Percentiles rank a stretch among this genome's conserved stretches.
These are phyloP conservation scores for Neogobius melanostomus DNA, from an alignment of 2,113 vertebrate genomes.

Conservation along the genomic window DNA sequence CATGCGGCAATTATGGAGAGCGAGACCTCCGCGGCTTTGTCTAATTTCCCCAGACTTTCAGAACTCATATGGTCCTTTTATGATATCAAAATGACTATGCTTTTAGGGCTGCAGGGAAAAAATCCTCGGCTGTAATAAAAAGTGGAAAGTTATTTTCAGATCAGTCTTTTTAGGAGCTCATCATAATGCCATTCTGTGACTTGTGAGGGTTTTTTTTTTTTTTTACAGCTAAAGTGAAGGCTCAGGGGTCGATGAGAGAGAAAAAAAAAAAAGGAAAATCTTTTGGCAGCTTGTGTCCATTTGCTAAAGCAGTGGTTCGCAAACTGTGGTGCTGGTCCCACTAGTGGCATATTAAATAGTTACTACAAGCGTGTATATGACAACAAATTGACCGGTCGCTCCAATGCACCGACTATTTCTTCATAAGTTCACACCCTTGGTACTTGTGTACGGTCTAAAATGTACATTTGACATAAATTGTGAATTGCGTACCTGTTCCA, in stretches of 20 bases:
- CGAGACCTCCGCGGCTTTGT: constrained; percentile 59
- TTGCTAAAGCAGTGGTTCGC: constrained; percentile 8
- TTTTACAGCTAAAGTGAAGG: constrained; percentile 31
- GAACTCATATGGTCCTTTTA: constrained; percentile 54
- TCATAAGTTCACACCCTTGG: too few relatives aligned
- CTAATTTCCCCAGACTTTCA: constrained; percentile 70
- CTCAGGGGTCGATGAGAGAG: constrained; percentile 30
- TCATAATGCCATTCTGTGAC: constrained; percentile 48
- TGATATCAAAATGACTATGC: constrained; percentile 59
- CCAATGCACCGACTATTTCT: too few relatives aligned
- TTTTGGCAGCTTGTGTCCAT: constrained; percentile 27
- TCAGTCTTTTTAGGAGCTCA: constrained; percentile 39
- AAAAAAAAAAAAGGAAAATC: constrained; percentile 3
- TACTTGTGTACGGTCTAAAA: not conserved
- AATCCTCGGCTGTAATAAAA: constrained; percentile 58
- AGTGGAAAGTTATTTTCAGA: constrained; percentile 41
- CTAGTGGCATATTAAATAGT: too few relatives aligned
- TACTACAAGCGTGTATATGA: too few relatives aligned
- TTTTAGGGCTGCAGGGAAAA: constrained; percentile 54
- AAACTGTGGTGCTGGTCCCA: too few relatives aligned
- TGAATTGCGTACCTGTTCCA: constrained; percentile 81
- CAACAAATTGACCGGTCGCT: too few relatives aligned
- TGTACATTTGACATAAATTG: not conserved
- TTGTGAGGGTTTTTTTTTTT: constrained; percentile 30
- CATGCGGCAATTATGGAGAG: constrained; percentile 63